phyloP scores from a whole-genome alignment of 2,113 vertebrate genomes.

The Echinops telfairi region DNA sequence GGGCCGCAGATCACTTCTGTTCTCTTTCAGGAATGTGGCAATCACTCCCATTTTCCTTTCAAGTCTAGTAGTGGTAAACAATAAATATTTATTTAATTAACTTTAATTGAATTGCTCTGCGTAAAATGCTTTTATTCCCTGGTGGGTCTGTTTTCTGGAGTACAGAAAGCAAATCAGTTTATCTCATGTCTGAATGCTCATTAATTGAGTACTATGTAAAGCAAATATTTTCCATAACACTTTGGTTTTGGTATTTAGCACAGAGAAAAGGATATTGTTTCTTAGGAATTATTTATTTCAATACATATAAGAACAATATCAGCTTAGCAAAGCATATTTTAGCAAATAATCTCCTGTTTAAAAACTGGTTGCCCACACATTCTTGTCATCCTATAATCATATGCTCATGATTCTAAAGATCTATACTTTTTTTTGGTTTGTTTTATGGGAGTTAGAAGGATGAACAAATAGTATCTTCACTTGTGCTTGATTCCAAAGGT shows the following conservation, averaged over 20 bases:
- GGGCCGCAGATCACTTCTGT: neutral
- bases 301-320: no score
- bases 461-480: no score
- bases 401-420: no score
- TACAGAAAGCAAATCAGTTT: constrained; percentile 22
- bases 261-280: neutral
- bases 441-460: no score
- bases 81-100: constrained; percentile 35
- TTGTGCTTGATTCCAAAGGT: no score
- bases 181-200: neutral
- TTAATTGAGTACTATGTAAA: neutral
- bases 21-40: neutral
- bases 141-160: constrained; percentile 2
- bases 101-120: constrained; percentile 7
- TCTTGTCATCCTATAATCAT: no score
- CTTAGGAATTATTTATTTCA: neutral
- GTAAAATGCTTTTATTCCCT: neutral
- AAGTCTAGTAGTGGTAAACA: neutral
- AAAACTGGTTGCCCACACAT: no score
- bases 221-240: neutral
- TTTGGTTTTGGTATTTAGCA: neutral
- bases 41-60: neutral
- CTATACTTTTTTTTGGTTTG: no score
- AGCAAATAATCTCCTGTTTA: no score
- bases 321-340: no score